A percentile compares a stretch with the other conserved stretches of the same genome.
Conservation (phyloP, 2,888 invertebrate species). For the Xestia sexstrigata region DNA sequence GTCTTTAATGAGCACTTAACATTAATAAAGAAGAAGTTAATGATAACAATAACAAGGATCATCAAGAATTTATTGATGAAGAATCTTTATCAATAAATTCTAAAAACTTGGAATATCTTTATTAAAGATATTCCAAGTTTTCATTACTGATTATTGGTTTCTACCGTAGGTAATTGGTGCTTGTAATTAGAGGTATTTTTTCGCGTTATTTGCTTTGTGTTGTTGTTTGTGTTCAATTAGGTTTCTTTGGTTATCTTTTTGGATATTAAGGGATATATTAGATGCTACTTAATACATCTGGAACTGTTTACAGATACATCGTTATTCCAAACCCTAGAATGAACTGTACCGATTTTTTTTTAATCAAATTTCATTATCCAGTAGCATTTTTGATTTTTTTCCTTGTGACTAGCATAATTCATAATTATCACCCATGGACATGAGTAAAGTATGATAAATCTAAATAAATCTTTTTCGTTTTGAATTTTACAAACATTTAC, state of each 20-base stretch:
- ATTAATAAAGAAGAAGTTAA: slow-evolving; percentile 18
- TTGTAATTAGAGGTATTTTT: neutral
- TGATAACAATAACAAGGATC: neutral
- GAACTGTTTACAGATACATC: neutral
- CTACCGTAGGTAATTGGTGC: neutral
- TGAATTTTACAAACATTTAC: neutral
- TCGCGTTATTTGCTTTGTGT: neutral
- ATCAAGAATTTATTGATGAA: neutral
- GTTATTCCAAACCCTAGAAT: neutral
- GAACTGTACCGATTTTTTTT: neutral
- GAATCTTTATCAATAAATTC: no score
- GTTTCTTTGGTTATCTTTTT: neutral
- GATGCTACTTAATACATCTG: neutral
- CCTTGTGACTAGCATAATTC: neutral
- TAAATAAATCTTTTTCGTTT: neutral
- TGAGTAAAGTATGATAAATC: neutral
- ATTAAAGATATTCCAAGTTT: neutral
- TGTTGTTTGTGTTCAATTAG: neutral
- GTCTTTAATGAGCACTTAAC: slow-evolving; percentile 1
- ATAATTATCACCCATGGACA: neutral
- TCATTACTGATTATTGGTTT: neutral
- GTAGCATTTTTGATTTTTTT: neutral
- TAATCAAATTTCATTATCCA: no score
- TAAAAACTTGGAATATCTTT: no score
- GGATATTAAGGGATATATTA: neutral